phyloP scores from a whole-genome alignment of 2,113 vertebrate genomes.

The Myotis davidii region DNA sequence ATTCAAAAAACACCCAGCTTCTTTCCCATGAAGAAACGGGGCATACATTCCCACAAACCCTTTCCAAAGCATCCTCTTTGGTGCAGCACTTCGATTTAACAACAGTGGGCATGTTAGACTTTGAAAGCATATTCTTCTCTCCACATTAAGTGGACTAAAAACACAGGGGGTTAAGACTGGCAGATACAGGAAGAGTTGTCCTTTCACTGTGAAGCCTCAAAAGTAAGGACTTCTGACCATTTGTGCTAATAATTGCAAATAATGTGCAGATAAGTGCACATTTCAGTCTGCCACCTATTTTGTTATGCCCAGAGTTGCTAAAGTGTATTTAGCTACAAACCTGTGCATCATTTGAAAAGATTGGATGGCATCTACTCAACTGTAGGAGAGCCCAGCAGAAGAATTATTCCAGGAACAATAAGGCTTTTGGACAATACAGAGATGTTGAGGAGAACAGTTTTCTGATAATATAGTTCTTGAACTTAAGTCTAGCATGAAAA shows the following conservation, averaged over 20 bases:
- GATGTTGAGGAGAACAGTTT: not conserved
- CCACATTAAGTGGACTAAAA: constrained; percentile 19
- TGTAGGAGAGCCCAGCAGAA: not conserved
- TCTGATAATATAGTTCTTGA: not conserved
- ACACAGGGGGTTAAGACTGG: not conserved
- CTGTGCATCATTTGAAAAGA: not conserved
- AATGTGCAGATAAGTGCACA: not conserved
- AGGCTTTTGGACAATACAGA: not conserved
- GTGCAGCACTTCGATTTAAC: constrained; percentile 44
- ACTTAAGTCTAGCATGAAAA: not conserved
- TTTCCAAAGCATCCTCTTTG: constrained; percentile 30
- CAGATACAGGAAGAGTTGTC: not conserved
- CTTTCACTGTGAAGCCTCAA: not conserved
- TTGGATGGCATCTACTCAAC: not conserved
- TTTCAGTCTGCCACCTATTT: not conserved
- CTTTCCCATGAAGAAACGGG: not conserved
- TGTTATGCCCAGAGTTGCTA: not conserved
- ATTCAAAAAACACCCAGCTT: not conserved
- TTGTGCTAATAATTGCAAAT: not conserved
- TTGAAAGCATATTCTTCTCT: constrained; percentile 46
- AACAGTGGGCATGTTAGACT: constrained; percentile 33
- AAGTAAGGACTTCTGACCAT: not conserved
- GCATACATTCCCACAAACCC: not conserved
- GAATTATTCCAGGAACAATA: not conserved
- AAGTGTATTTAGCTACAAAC: not conserved